Evolutionary conservation across 2,888 invertebrate genomes (phyloP).

Genomic region (Brenthis hecate): DNA sequence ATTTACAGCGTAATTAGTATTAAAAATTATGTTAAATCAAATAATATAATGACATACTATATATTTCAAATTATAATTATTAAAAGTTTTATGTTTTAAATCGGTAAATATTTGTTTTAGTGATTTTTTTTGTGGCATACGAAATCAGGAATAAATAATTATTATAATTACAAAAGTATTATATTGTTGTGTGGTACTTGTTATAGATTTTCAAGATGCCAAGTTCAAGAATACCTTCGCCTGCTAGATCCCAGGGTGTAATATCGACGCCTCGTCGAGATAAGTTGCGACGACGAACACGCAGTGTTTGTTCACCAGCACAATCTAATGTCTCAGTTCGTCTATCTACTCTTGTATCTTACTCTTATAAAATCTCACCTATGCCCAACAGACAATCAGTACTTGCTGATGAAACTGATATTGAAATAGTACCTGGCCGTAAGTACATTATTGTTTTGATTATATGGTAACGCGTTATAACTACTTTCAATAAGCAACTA

Average conservation of each 20-base stretch:
- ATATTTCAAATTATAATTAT: no score
- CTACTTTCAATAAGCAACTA: no score
- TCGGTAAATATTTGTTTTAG: no score
- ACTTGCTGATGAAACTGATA: constrained; percentile 63
- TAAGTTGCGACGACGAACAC: constrained; percentile 47
- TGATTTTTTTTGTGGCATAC: no score
- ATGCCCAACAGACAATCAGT: constrained; percentile 56
- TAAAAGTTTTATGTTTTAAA: no score
- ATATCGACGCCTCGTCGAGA: constrained; percentile 50
- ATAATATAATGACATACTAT: no score
- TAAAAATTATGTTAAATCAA: no score
- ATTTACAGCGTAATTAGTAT: no score
- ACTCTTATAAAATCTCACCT: constrained; percentile 60
- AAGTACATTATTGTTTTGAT: constrained; percentile 47
- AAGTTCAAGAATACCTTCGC: constrained; percentile 57
- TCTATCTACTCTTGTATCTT: constrained; percentile 54
- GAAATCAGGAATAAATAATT: no score
- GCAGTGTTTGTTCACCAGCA: constrained; percentile 59
- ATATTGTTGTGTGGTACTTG: no score
- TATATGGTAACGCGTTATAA: no score
- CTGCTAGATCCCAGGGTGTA: constrained; percentile 58
- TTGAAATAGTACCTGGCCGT: constrained; percentile 63
- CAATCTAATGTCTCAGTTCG: constrained; percentile 54
- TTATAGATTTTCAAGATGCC: constrained; percentile 47
- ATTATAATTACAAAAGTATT: no score